Base-by-base conservation (phyloP, 2,113 vertebrate genomes). In the Cnemophilus loriae region DNA sequence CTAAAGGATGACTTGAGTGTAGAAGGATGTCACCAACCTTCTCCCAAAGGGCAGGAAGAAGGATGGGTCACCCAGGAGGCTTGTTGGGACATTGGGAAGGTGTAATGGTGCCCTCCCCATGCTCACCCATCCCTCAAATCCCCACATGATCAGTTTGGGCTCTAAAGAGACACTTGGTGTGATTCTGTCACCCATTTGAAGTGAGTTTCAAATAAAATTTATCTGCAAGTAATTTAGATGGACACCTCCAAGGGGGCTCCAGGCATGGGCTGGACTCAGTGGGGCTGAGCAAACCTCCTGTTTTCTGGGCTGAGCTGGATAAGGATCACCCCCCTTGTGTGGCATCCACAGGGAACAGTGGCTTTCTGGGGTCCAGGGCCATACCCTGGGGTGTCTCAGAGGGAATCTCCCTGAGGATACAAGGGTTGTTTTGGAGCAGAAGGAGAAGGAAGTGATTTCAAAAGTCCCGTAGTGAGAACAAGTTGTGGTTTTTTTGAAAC, bases 401-500 rank as follows among this genome's bases (percentile, higher is more conserved):
- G 0, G 0, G 2, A 55, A 22, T 50, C 13, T 60, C 73, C 53
- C 60, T 5, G 28, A 67, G 68, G 60, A 87, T 11, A 1, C 22
- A 7, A 16, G 30, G 53, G 27, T 56, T 93, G 20, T 91, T 91
- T 78, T 89, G 80, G 77, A 94, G 52, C 60, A 33, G 28, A n/a
- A 87, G 49, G 49, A 77, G 89, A 95, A 94, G 87, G 93, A 95
- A 95, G 32, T 92, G 65, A 86, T 84, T 75, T 94, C 84, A 89
- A 63, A 92, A 89, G 76, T 19, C 16, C n/a, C 3, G 0, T 21
- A 65, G 10, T 44, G 35, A 83, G 56, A 70, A 52, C 11, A 26
- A 69, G 33, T 13, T 0, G 7, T 69, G 22, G 17, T 68, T 57
- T 65, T 47, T 39, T n/a, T 63, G 1, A 33, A 95, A 94, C 87